phyloP scores from a whole-genome alignment of 2,797 vertebrate genomes.

The Thunnus albacares region DNA sequence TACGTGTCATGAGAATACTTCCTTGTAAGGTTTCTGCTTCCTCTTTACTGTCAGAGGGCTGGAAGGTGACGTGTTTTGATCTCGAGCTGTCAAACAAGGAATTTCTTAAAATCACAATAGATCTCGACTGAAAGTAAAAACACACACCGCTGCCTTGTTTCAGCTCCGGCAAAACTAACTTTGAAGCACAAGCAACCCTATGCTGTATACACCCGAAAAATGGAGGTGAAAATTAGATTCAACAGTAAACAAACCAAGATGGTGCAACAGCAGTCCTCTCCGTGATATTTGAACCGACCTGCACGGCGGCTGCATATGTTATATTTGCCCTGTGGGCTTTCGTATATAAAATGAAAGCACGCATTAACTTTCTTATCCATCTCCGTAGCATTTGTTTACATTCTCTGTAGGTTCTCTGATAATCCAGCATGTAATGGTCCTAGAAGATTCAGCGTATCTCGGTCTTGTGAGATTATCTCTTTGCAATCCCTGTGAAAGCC shows the following conservation, averaged over 20 bases:
- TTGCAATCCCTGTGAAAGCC: conserved; percentile 34
- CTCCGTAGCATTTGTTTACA: conserved; percentile 45
- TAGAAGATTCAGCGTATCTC: conserved; percentile 34
- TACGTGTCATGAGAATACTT: conserved; percentile 41
- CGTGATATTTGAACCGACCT: neutral
- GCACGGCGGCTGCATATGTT: conserved; percentile 1
- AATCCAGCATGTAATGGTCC: conserved; percentile 43
- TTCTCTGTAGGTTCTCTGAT: conserved; percentile 17
- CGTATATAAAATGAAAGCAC: conserved; percentile 12
- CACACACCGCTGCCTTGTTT: neutral
- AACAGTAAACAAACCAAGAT: neutral
- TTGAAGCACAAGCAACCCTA: neutral
- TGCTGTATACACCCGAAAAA: neutral
- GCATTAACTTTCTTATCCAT: conserved; percentile 40
- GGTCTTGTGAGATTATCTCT: conserved; percentile 49
- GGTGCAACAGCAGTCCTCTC: neutral
- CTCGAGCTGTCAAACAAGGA: fast-evolving
- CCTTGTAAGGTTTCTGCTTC: conserved; percentile 54
- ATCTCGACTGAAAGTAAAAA: neutral
- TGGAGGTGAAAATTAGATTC: neutral
- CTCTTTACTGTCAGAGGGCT: conserved; percentile 39
- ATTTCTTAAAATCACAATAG: neutral
- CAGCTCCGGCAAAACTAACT: fast-evolving
- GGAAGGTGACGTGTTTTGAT: neutral
- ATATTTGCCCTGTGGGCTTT: neutral